Conservation (phyloP, 2,888 invertebrate genomes). For the Hydraecia micacea region DNA sequence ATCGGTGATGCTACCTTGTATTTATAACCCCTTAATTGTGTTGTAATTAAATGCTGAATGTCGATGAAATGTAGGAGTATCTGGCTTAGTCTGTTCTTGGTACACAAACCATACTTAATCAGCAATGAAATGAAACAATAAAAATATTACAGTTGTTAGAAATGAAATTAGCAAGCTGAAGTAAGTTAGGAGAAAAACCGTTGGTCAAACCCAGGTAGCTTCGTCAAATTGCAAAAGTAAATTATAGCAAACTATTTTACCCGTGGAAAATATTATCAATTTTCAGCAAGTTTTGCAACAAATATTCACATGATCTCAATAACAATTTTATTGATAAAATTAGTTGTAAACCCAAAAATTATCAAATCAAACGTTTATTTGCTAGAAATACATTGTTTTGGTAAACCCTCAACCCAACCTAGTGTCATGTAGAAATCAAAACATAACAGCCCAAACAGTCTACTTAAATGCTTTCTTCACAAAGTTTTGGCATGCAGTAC, state of each 20-base stretch:
- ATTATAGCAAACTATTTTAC: background rate
- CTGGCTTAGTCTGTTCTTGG: background rate
- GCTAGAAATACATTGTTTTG: no score
- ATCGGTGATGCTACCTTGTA: conserved; percentile 35
- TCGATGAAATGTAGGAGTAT: background rate
- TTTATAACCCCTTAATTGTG: conserved; percentile 15
- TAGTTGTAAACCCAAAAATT: background rate
- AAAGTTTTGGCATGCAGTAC: background rate
- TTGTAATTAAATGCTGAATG: conserved; percentile 22
- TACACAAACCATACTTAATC: background rate
- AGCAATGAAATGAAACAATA: background rate
- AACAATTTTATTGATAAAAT: background rate
- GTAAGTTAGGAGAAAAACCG: background rate
- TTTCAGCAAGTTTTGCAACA: background rate
- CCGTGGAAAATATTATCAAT: background rate
- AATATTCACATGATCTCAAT: background rate
- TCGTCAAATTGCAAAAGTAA: background rate
- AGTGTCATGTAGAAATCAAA: background rate
- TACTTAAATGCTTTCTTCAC: background rate
- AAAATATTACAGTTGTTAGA: background rate
- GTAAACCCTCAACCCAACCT: background rate
- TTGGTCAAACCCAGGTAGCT: background rate
- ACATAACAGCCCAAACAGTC: background rate
- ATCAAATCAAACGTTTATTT: no score
- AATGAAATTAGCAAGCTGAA: background rate